Evolutionary conservation across 2,797 vertebrate species (phyloP).

Genomic region (Anniella stebbinsi): DNA sequence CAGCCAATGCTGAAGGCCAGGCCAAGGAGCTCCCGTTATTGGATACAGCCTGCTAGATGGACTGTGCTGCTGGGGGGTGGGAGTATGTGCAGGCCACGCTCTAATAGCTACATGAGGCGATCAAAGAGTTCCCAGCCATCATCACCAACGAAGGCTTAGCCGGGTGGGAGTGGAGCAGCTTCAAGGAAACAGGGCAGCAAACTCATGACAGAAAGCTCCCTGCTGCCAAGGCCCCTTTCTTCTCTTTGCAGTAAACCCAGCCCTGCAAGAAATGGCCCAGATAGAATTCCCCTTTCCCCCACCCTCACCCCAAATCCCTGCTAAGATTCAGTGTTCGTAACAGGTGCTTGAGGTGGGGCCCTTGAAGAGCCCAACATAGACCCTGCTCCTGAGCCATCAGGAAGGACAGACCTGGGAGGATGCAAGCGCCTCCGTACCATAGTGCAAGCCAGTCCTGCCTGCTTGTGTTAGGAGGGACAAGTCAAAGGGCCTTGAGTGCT

Average conservation of each 20-base stretch:
- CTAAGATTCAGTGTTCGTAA: neutral
- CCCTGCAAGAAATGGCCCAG: neutral
- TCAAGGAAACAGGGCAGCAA: too few relatives aligned
- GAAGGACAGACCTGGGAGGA: neutral
- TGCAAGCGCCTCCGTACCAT: neutral
- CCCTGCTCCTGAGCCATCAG: too few relatives aligned
- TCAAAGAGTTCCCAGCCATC: neutral
- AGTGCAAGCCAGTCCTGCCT: neutral
- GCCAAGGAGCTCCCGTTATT: neutral
- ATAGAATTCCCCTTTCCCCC: neutral
- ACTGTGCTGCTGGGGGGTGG: too few relatives aligned
- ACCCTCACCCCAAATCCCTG: neutral
- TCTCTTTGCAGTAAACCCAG: neutral
- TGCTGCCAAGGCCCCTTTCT: neutral
- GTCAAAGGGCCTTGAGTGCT: too few relatives aligned
- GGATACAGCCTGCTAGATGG: too few relatives aligned
- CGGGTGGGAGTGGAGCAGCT: neutral
- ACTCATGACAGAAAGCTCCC: neutral
- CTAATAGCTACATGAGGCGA: neutral
- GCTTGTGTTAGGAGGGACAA: neutral
- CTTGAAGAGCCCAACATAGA: neutral
- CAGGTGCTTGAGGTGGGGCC: too few relatives aligned
- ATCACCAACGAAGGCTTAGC: neutral
- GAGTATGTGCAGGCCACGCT: neutral
- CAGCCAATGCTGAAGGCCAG: too few relatives aligned